Percentiles rank a stretch among this genome's conserved stretches.
Evolutionary conservation across 2,113 vertebrate species (phyloP).

Genomic region (Zonotrichia leucophrys): DNA sequence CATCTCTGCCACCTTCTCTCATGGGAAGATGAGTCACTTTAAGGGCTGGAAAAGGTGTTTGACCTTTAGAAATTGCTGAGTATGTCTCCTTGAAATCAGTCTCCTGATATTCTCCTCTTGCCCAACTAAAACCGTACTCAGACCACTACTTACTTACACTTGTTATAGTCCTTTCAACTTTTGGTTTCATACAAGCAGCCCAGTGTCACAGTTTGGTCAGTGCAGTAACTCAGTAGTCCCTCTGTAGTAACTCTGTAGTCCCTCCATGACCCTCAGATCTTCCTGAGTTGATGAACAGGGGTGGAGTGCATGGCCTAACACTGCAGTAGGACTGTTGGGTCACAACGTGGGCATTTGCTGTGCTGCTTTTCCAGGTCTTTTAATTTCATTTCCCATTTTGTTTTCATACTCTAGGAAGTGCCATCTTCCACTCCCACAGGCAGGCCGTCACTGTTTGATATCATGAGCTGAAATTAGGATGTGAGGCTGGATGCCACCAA

Average conservation of each 20-base stretch:
- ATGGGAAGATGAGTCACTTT: background rate
- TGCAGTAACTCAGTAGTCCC: background rate
- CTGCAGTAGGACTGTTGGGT: background rate
- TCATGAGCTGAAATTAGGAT: background rate
- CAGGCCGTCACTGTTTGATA: background rate
- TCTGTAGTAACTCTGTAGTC: background rate
- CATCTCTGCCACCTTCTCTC: background rate
- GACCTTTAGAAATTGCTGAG: background rate
- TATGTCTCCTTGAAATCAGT: background rate
- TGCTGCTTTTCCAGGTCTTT: background rate
- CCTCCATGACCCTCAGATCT: background rate
- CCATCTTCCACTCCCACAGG: background rate
- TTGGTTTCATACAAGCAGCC: background rate
- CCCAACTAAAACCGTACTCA: background rate
- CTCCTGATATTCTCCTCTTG: background rate
- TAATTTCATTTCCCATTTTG: background rate
- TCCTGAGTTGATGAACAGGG: background rate
- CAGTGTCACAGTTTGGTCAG: background rate
- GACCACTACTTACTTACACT: background rate
- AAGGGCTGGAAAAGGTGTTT: background rate
- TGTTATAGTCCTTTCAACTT: background rate
- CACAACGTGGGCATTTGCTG: background rate
- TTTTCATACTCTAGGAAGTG: background rate
- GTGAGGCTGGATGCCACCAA: background rate
- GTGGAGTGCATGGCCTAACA: background rate